Conservation (phyloP, 2,113 vertebrate species). For the Hypocryptadius cinnamomeus region DNA sequence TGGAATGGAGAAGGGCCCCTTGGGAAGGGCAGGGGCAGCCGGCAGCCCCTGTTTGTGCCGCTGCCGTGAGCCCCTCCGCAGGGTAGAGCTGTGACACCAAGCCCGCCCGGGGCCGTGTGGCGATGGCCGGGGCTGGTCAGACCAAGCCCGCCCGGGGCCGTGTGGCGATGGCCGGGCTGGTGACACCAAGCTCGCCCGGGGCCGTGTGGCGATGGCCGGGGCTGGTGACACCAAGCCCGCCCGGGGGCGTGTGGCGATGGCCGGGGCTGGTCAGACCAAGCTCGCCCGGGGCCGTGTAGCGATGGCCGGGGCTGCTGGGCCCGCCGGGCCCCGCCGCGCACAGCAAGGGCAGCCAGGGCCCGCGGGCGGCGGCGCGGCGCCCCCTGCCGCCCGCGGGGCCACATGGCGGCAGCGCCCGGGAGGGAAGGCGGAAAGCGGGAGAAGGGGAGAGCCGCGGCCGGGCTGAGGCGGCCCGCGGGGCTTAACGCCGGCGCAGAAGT, state of each 20-base stretch:
- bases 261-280: too few species aligned
- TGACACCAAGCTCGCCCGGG: too few species aligned
- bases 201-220: too few species aligned
- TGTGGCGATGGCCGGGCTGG: not conserved
- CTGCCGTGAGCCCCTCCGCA: not conserved
- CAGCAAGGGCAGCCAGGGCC: not conserved
- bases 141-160: too few species aligned
- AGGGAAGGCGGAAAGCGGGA: not conserved
- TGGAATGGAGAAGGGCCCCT: fast-evolving
- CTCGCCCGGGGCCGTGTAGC: too few species aligned
- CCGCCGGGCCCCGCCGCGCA: not conserved
- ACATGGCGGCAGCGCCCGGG: not conserved
- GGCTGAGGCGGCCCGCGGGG: not conserved
- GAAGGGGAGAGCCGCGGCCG: too few species aligned
- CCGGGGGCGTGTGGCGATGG: not conserved
- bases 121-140: not conserved
- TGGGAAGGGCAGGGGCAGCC: not conserved
- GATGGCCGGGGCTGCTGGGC: too few species aligned
- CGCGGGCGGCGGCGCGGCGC: not conserved
- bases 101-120: not conserved
- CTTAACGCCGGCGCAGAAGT: not conserved
- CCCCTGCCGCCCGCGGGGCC: not conserved
- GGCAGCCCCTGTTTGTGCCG: not conserved
- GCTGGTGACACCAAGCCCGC: not conserved
- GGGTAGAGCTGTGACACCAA: not conserved